phyloP scores from a whole-genome alignment of 2,888 invertebrate species.

The Abrostola tripartita region DNA sequence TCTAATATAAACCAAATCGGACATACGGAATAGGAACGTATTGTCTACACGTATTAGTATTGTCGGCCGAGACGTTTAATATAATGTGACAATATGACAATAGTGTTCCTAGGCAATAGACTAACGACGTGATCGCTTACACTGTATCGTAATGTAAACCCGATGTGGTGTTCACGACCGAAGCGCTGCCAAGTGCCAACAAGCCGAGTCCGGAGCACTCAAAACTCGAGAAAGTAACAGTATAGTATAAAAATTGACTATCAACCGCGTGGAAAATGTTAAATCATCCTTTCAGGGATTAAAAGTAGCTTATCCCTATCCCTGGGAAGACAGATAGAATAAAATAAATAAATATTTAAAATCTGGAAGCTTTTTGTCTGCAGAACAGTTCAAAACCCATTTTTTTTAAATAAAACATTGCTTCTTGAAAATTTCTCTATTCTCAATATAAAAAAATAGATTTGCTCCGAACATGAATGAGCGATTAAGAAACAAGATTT shows the following conservation, averaged over 20 bases:
- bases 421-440: no score
- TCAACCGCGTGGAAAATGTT: no score
- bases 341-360: no score
- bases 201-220: neutral
- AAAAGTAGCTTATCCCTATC: no score
- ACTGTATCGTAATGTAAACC: slow-evolving; percentile 5
- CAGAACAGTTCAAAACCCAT: no score
- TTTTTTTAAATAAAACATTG: no score
- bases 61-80: neutral
- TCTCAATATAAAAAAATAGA: neutral
- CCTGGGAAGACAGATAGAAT: no score
- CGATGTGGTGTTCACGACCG: slow-evolving; percentile 2
- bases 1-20: neutral
- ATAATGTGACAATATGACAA: slow-evolving; percentile 21
- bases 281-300: no score
- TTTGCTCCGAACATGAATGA: slow-evolving; percentile 1
- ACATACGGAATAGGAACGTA: neutral
- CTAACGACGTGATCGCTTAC: slow-evolving; percentile 28
- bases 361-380: no score
- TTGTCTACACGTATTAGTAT: neutral
- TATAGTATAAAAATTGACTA: no score
- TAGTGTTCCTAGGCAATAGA: slow-evolving; percentile 17
- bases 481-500: slow-evolving; percentile 5
- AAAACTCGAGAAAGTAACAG: neutral
- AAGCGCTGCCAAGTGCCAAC: slow-evolving; percentile 22